A percentile compares a stretch with the other conserved stretches of the same genome.
phyloP scores from a whole-genome alignment of 2,888 invertebrate genomes.

The Frankliniella intonsa region DNA sequence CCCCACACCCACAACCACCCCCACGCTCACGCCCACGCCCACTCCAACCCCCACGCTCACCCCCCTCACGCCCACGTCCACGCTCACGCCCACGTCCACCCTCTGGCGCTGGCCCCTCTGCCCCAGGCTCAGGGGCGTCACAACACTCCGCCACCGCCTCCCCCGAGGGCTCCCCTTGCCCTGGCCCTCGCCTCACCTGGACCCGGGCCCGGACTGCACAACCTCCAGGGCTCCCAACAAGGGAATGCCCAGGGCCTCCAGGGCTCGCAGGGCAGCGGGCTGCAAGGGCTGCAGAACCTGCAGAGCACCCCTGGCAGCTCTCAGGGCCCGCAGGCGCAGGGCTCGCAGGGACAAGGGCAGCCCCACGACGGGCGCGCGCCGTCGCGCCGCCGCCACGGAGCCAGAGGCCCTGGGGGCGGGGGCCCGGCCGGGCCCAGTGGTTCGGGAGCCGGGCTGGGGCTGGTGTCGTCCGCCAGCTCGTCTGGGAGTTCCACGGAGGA shows the following conservation, averaged over 20 bases:
- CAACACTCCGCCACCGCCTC: neutral
- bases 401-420: no score
- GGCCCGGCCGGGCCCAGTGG: no score
- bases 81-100: conserved; percentile 8
- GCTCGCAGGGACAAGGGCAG: neutral
- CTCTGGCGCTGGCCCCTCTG: neutral
- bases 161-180: neutral
- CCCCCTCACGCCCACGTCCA: neutral
- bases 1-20: neutral
- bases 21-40: neutral
- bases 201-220: neutral
- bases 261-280: neutral
- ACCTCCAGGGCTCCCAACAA: no score
- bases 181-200: neutral
- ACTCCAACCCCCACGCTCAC: neutral
- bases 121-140: neutral
- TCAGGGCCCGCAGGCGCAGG: neutral
- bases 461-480: neutral
- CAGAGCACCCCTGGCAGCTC: neutral
- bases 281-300: neutral
- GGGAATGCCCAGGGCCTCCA: neutral
- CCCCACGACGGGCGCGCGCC: neutral
- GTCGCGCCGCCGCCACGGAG: neutral
- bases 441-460: neutral
- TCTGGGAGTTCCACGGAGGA: neutral